Percentiles rank a stretch among this genome's conserved stretches.
phyloP scores from a whole-genome alignment of 2,113 vertebrate species.

The Atlantisia rogersi region DNA sequence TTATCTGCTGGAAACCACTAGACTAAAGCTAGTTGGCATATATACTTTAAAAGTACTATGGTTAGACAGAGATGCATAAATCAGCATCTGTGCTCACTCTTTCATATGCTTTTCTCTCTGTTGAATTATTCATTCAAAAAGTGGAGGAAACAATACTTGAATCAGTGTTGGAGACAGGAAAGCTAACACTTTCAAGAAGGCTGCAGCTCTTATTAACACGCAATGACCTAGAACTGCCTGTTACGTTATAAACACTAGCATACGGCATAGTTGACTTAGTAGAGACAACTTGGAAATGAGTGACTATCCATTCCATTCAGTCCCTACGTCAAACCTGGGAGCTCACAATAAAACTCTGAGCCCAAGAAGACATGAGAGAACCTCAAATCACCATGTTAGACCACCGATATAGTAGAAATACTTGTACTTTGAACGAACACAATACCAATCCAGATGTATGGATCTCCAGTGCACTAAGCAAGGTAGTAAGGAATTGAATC shows the following conservation, averaged over 20 bases:
- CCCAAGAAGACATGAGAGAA: neutral
- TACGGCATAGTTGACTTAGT: neutral
- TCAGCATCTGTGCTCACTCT: neutral
- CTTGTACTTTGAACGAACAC: neutral
- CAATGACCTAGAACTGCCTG: neutral
- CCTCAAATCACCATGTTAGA: neutral
- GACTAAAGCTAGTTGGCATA: neutral
- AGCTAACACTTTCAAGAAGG: neutral
- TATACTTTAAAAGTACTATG: neutral
- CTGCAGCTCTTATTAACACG: neutral
- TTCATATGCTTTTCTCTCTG: neutral
- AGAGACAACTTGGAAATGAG: neutral
- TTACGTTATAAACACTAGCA: neutral
- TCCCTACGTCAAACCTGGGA: neutral
- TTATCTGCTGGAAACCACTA: neutral
- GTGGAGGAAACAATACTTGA: neutral
- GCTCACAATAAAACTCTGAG: neutral
- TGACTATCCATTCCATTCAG: neutral
- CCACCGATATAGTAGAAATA: neutral
- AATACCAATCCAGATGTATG: neutral
- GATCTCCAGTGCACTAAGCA: neutral
- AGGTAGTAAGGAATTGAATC: neutral
- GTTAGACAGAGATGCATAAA: neutral
- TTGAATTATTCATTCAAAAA: constrained; percentile 2
- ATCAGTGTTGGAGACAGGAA: neutral